Conservation (phyloP, 2,797 vertebrate species). For the Rhodeus uyekii region DNA sequence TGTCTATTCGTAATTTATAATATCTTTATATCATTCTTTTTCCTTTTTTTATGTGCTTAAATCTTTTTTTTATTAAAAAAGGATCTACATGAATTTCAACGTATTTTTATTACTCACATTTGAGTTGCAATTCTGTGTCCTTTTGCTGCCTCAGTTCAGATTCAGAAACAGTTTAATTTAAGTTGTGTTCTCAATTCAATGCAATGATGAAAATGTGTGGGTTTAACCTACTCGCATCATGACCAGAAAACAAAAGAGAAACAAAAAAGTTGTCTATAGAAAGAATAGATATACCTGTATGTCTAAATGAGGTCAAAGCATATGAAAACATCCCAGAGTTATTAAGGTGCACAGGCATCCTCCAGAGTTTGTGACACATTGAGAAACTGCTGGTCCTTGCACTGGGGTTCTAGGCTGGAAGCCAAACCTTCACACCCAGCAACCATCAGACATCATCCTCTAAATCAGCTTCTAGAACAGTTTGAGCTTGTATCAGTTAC, state of each 20-base stretch:
- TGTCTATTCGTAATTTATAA: no score
- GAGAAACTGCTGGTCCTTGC: slow-evolving; percentile 37
- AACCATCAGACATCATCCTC: slow-evolving; percentile 43
- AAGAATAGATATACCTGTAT: not conserved
- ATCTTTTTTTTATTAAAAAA: no score
- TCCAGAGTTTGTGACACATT: slow-evolving; percentile 57
- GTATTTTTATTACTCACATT: not conserved
- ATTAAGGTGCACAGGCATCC: slow-evolving; percentile 39
- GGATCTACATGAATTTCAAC: not conserved
- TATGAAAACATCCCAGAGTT: slow-evolving; percentile 18
- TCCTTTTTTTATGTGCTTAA: no score
- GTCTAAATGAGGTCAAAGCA: slow-evolving; percentile 24
- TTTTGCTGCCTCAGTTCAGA: not conserved
- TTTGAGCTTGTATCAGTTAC: slow-evolving; percentile 25
- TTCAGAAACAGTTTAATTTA: not conserved
- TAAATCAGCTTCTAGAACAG: slow-evolving; percentile 29
- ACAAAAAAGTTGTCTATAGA: slow-evolving; percentile 32
- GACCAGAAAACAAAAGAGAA: not conserved
- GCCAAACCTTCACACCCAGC: slow-evolving; percentile 39
- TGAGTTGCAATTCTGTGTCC: not conserved
- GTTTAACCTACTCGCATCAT: not conserved
- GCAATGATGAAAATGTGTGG: not conserved
- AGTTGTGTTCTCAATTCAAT: not conserved
- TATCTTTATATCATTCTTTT: no score
- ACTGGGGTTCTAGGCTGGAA: slow-evolving; percentile 27